These are phyloP conservation scores for Cephus sareptanus DNA, from an alignment of 2,888 invertebrate species.

Conservation along the genomic window DNA sequence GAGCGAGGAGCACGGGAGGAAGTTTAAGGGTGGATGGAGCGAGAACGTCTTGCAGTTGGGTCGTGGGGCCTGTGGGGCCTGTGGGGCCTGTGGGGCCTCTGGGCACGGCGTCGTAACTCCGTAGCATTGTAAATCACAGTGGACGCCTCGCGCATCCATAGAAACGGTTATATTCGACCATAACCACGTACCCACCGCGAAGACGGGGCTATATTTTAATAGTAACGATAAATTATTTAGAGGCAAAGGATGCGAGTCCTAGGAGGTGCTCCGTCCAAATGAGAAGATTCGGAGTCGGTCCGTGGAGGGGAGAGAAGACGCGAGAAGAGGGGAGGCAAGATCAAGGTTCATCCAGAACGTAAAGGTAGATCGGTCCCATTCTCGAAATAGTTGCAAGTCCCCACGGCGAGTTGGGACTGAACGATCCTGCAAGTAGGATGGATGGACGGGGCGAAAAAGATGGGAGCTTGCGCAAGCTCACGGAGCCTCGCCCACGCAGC, in stretches of 20 bases:
- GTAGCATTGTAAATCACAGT: slow-evolving; percentile 60
- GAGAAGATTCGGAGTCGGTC: not conserved
- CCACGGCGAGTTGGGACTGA: not conserved
- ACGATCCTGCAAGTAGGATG: slow-evolving; percentile 9
- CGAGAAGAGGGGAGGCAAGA: not conserved
- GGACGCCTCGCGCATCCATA: slow-evolving; percentile 61
- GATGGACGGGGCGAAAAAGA: not conserved
- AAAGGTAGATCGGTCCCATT: not conserved
- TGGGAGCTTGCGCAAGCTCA: slow-evolving; percentile 28
- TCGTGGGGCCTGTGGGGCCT: not conserved
- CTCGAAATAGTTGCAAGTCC: not conserved
- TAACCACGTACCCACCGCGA: slow-evolving; percentile 60
- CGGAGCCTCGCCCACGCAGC: slow-evolving; percentile 53
- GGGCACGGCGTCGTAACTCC: slow-evolving; percentile 59
- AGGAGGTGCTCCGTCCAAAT: slow-evolving; percentile 8
- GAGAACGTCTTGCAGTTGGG: slow-evolving; percentile 27
- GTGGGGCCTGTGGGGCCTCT: slow-evolving; percentile 3
- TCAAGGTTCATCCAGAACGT: not conserved
- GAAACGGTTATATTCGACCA: slow-evolving; percentile 62
- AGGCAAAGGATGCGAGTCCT: slow-evolving; percentile 46
- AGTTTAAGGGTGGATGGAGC: slow-evolving; percentile 28
- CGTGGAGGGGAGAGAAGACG: not conserved
- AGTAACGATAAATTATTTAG: slow-evolving; percentile 61
- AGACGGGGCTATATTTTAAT: slow-evolving; percentile 60
- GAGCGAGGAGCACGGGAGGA: not conserved